Base-by-base conservation (phyloP, 1,140 invertebrate species). In the Andricus grossulariae region DNA sequence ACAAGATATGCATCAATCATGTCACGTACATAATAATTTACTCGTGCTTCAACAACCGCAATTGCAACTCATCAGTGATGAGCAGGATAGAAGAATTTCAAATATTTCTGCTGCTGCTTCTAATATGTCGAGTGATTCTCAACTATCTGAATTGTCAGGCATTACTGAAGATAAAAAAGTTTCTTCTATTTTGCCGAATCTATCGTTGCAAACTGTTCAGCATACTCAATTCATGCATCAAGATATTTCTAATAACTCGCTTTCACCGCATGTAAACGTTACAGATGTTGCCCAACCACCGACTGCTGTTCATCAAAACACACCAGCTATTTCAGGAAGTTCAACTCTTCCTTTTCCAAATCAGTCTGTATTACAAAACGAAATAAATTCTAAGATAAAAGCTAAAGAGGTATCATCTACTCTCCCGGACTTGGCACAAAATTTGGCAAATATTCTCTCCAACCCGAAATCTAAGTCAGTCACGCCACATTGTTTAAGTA, bases 361-460 rank as follows among this genome's bases (percentile, higher is more conserved):
- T 10, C 87, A 86, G 19, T 76, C 83, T 50, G 71, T 81, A 55
- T 50, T 72, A 11, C 72, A 73, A 18, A 50, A 45, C 25, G 89
- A 91, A 71, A 52, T 80, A 1, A 25, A 85, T 32, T 86, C 88
- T 2, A 92, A 92, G 80, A 75, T 85, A 0, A 92, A 92, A 74
- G 74, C 88, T 0, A 91, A 92, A 55, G 91, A 91, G 77, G 85
- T 89, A 0, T 92, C 90, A 0, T 91, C 90, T 1, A 91, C 91
- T 0, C 80, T 92, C 6, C 91, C 91, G 19, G 91, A 92, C 77
- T 79, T 92, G 0, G 91, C 89, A 7, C 89, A 92, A 77, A 92
- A 92, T 83, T 78, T 92, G 18, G 91, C 91, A 1, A 91, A 92
- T 74, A 92, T 92, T 79, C 74, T 92, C 11, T 92, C 91, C 0